Conservation (phyloP, 2,888 invertebrate species). For the Lutraria lutraria region DNA sequence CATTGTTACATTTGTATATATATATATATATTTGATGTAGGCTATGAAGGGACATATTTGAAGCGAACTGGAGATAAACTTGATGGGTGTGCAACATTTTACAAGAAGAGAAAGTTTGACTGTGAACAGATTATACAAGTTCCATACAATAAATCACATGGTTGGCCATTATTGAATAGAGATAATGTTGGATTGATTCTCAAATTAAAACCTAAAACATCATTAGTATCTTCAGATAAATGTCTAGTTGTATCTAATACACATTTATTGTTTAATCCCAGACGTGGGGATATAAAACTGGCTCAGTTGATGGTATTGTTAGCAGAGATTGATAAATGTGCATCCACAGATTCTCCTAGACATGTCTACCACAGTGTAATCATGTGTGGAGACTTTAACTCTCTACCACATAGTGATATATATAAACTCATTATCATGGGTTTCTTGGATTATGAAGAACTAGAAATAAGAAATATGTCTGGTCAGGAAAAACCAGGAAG, state of each 20-base stretch:
- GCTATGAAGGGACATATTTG: constrained; percentile 93
- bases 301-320: constrained; percentile 95
- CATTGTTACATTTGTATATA: too few species aligned
- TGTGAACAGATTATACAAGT: constrained; percentile 90
- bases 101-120: constrained; percentile 90
- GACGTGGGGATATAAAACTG: constrained; percentile 94
- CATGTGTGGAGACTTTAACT: constrained; percentile 97
- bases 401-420: constrained; percentile 91
- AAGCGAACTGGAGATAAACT: constrained; percentile 91
- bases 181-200: constrained; percentile 95
- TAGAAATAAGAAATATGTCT: constrained; percentile 83
- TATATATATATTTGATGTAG: constrained; percentile 85
- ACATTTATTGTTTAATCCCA: constrained; percentile 97
- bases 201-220: constrained; percentile 88
- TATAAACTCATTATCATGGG: constrained; percentile 91
- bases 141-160: constrained; percentile 89
- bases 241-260: constrained; percentile 94
- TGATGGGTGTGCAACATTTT: constrained; percentile 97
- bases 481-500: constrained; percentile 82
- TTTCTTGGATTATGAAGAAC: constrained; percentile 87
- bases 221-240: constrained; percentile 79
- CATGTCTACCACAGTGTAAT: constrained; percentile 92
- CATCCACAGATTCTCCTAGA: constrained; percentile 35
- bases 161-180: constrained; percentile 90
- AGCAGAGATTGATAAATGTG: constrained; percentile 93